These are phyloP conservation scores for Spea multiplicata DNA, from an alignment of 2,113 vertebrate species.

Conservation along the genomic window DNA sequence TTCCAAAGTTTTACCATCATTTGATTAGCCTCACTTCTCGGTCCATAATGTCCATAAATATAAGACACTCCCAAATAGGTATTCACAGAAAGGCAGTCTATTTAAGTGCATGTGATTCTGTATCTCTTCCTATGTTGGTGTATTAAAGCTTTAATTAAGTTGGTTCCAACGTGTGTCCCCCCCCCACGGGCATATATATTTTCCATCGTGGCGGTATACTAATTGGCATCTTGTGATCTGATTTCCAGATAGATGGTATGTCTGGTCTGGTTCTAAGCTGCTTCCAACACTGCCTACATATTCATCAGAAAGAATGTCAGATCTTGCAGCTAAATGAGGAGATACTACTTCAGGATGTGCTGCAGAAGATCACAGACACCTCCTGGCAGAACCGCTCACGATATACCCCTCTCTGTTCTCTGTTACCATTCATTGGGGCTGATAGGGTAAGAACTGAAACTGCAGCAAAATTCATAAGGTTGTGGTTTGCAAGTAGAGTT, in stretches of 20 bases:
- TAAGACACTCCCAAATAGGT: too few species aligned
- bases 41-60: too few species aligned
- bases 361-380: slow-evolving; percentile 66
- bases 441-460: slow-evolving; percentile 62
- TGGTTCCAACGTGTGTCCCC: too few species aligned
- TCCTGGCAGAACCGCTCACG: slow-evolving; percentile 81
- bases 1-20: too few species aligned
- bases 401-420: slow-evolving; percentile 71
- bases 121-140: too few species aligned
- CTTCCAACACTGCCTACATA: slow-evolving; percentile 72
- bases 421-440: slow-evolving; percentile 76
- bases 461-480: background rate
- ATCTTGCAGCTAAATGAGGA: slow-evolving; percentile 62
- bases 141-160: too few species aligned
- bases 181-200: too few species aligned
- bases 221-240: background rate
- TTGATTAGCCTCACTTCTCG: too few species aligned
- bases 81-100: too few species aligned
- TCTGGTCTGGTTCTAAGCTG: slow-evolving; percentile 69
- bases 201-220: too few species aligned
- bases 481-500: background rate
- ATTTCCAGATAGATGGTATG: slow-evolving; percentile 75
- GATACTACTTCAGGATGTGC: slow-evolving; percentile 61
- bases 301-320: slow-evolving; percentile 73
- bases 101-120: too few species aligned